Percentiles rank a stretch among this genome's conserved stretches.
phyloP scores from a whole-genome alignment of 2,888 invertebrate genomes.

The Lochmaea crataegi region DNA sequence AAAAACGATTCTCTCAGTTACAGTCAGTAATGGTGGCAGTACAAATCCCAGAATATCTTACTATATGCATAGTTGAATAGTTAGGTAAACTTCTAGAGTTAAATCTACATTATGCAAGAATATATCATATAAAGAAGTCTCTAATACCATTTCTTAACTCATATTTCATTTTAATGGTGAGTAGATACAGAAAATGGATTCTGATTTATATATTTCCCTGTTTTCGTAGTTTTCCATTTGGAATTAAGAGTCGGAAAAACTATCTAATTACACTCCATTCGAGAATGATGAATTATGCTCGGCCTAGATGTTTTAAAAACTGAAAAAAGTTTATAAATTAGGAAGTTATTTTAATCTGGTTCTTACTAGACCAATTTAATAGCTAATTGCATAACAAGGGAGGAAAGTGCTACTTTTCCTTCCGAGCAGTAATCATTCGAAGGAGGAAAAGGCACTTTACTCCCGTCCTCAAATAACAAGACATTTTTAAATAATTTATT shows the following conservation, averaged over 20 bases:
- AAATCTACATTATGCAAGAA: background rate
- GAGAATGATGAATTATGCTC: constrained; percentile 2
- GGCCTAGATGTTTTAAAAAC: background rate
- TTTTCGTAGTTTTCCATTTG: background rate
- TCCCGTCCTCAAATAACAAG: too few species aligned
- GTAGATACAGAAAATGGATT: constrained; percentile 4
- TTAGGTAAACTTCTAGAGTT: background rate
- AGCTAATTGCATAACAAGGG: too few species aligned
- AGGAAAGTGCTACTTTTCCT: too few species aligned
- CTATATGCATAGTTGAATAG: background rate
- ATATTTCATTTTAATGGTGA: constrained; percentile 5
- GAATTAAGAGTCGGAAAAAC: background rate
- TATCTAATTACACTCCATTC: background rate
- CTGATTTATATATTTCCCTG: background rate
- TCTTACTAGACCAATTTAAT: background rate
- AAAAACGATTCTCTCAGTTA: background rate
- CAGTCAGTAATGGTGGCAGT: too few species aligned
- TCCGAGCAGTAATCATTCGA: too few species aligned
- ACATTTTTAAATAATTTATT: too few species aligned
- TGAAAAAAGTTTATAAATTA: background rate
- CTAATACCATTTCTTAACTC: background rate
- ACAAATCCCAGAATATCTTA: background rate
- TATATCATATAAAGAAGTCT: constrained; percentile 4
- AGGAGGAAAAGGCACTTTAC: too few species aligned
- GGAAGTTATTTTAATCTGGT: background rate